Evolutionary conservation across 1,140 invertebrate genomes (phyloP), one percentile per base, ranked within the genome.

Genomic region (Psix sp.): DNA sequence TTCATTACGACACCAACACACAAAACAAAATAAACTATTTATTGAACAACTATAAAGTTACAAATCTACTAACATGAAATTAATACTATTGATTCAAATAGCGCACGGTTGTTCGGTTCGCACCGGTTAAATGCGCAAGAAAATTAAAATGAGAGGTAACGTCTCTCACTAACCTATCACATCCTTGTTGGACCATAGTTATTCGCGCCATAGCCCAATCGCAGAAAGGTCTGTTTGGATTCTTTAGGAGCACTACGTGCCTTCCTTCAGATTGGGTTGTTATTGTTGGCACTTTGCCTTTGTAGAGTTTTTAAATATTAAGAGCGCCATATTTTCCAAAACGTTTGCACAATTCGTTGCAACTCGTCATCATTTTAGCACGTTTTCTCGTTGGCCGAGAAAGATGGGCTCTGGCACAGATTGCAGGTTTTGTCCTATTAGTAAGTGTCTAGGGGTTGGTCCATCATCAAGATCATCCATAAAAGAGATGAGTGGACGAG

Each of bases 251-350:
- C n/a, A n/a, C n/a, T 4, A n/a, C 5, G 11, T 35, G 10, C 3
- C 9, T 5, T 35, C 31, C 3, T n/a, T 10, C 9, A 35, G 31
- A n/a, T n/a, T n/a, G 5, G 3, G 5, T 13, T 13, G 3, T n/a
- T 35, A 4, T 5, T 10, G 3, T n/a, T 35, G 31, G 5, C 31
- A 35, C 10, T 20, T 40, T 2, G 1, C 2, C 17, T 14, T 5
- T 17, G 15, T 5, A 36, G 9, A 3, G n/a, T 36, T 7, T 3
- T 4, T 7, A 49, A 11, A 10, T 49, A 49, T 13, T 49, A 29
- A 0, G 2, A 3, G 24, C 24, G 5, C 43, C 43, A 46, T 16
- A 24, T 29, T 13, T 29, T 46, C 43, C 43, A 46, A 4, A 46
- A 46, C 1, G 13, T 31, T 16, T 46, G 43, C 9, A 31, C 43